Base-by-base conservation (phyloP, 2,888 invertebrate species). In the Macrosoma leucophasiata region DNA sequence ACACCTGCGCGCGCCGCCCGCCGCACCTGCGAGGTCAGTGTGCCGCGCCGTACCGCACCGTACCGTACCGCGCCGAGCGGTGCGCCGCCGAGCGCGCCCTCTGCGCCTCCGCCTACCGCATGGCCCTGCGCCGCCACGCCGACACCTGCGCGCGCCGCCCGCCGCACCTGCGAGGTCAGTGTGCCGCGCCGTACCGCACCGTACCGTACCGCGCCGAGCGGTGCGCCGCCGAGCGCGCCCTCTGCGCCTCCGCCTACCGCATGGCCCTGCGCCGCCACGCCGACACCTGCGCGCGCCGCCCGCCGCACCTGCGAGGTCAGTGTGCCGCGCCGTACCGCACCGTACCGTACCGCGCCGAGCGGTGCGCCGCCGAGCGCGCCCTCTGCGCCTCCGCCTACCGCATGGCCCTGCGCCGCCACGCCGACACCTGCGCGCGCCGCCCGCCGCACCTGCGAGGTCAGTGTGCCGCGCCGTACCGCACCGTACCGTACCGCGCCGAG, bases 361-460 rank as follows among this genome's bases (percentile, higher is more conserved):
- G 98, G 98, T 94, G 95, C 58, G 90, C 92, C 12, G 89, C 91
- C 0, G 95, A 96, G 70, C 86, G 88, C 43, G 78, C 89, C n/a
- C 90, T 95, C 0, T 84, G 94, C 13, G 87, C 92, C 3, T 92
- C 93, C 64, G 91, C 94, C 0, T 94, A 93, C 62, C 86, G 92
- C 51, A 87, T 90, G 64, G 89, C 92, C 13, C 76, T 94, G 52
- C 87, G 89, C 11, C 87, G 89, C 23, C 81, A 94, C 29, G 76
- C 86, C 23, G 91, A 91, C 44, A 88, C 81, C 2, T 79, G 73
- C 30, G 69, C 77, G 30, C 75, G 78, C 36, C 77, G 77, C 10
- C 66, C 70, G 15, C 52, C 61, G 7, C 68, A 70, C 3, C 54
- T 72, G 1, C 52, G 70, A 41, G 81, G 81, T 78, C 20, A 40